Evolutionary conservation across 2,113 vertebrate genomes (phyloP).

Genomic region (Gasterosteus aculeatus): DNA sequence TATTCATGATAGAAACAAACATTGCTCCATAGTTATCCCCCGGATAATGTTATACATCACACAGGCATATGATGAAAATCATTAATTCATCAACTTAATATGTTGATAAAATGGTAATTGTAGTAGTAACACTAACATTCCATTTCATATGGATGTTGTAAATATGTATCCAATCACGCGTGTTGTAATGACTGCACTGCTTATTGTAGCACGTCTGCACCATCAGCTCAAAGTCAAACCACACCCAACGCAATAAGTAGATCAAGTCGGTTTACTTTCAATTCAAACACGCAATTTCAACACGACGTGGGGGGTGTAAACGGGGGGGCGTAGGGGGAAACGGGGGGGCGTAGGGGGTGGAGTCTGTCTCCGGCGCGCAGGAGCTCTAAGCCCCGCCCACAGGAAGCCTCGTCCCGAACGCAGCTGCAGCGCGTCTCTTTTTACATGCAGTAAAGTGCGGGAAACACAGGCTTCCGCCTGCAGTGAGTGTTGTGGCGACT

Average conservation of each 20-base stretch:
- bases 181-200: too few relatives aligned
- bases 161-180: too few relatives aligned
- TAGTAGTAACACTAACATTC: not conserved
- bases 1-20: not conserved
- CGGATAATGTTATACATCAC: not conserved
- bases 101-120: not conserved
- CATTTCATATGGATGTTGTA: not conserved
- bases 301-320: too few relatives aligned
- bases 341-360: too few relatives aligned
- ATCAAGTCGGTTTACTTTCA: too few relatives aligned
- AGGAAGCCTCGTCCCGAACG: slow-evolving; percentile 39
- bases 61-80: not conserved
- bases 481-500: not conserved
- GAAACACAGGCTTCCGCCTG: not conserved
- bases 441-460: slow-evolving; percentile 1
- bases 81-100: not conserved
- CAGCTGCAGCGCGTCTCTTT: not conserved
- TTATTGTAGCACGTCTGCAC: not conserved
- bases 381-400: slow-evolving; percentile 29
- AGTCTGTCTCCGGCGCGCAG: too few relatives aligned
- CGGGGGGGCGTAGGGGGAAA: too few relatives aligned
- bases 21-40: not conserved
- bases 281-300: too few relatives aligned
- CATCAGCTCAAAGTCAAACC: not conserved
- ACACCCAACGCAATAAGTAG: too few relatives aligned